Evolutionary conservation across 2,797 vertebrate species (phyloP).

Genomic region (Sebastes nivosus): DNA sequence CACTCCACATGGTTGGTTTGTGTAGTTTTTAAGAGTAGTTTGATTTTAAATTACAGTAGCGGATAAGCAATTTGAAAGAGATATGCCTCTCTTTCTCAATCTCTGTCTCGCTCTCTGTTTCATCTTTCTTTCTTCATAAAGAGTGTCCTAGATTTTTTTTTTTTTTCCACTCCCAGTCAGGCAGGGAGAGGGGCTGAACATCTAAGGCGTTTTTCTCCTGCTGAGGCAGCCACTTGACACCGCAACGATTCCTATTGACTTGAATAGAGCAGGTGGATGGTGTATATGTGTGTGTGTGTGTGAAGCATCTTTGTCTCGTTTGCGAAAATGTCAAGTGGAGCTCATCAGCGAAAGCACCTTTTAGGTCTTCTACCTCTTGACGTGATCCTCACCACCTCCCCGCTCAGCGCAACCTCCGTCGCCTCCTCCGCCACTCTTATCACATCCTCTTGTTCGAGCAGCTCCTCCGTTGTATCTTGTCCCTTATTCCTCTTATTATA

Average conservation of each 20-base stretch:
- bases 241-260: slow-evolving; percentile 1
- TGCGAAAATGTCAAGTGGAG: slow-evolving; percentile 47
- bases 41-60: not conserved
- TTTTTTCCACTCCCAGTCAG: not conserved
- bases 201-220: slow-evolving; percentile 35
- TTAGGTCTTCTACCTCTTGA: slow-evolving; percentile 17
- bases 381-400: slow-evolving; percentile 11
- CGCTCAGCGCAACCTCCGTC: not conserved
- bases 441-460: slow-evolving; percentile 14
- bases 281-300: slow-evolving; percentile 7
- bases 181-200: slow-evolving; percentile 17
- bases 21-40: not conserved
- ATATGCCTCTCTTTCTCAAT: slow-evolving; percentile 10
- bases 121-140: slow-evolving; percentile 23
- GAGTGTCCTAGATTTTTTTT: slow-evolving; percentile 38
- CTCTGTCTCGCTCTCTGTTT: slow-evolving; percentile 4
- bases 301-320: slow-evolving; percentile 3
- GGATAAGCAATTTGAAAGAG: slow-evolving; percentile 7
- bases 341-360: slow-evolving; percentile 49
- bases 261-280: slow-evolving; percentile 56
- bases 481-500: not conserved
- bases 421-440: slow-evolving; percentile 4
- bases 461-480: not conserved
- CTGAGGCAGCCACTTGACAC: slow-evolving; percentile 45
- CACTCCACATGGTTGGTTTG: not conserved